Percentiles rank a stretch among this genome's conserved stretches.
Evolutionary conservation across 2,888 invertebrate species (phyloP).

Genomic region (Buathra laborator): DNA sequence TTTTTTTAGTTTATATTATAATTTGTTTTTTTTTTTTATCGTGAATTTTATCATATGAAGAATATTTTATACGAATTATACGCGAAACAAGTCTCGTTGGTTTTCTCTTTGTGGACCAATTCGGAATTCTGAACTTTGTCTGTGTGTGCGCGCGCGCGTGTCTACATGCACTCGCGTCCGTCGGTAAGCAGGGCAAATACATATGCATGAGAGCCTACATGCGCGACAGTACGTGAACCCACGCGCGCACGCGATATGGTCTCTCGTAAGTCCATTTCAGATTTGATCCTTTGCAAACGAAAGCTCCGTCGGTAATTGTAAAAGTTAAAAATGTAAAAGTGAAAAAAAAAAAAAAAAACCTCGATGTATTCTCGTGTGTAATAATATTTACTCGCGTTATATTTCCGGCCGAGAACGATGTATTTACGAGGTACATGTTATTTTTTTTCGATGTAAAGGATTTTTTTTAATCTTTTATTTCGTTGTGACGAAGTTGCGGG

Average conservation of each 20-base stretch:
- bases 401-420: slow-evolving; percentile 39
- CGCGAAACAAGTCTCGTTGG: neutral
- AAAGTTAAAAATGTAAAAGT: neutral
- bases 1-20: neutral
- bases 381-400: slow-evolving; percentile 33
- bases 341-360: neutral
- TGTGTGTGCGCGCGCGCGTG: neutral
- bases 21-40: neutral
- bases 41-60: neutral
- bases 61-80: neutral
- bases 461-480: slow-evolving; percentile 43
- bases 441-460: slow-evolving; percentile 1
- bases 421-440: slow-evolving; percentile 47
- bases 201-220: slow-evolving; percentile 58
- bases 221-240: slow-evolving; percentile 56
- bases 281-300: slow-evolving; percentile 1
- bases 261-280: neutral
- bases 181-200: slow-evolving; percentile 40
- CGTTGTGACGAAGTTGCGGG: neutral
- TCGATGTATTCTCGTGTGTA: neutral
- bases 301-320: neutral
- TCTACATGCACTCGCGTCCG: neutral
- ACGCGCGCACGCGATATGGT: slow-evolving; percentile 18
- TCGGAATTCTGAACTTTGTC: neutral
- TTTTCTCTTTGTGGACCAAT: slow-evolving; percentile 43